Evolutionary conservation across 2,113 vertebrate genomes (phyloP), one percentile per base, ranked within the genome.

Genomic region (Hemichromis elongatus): DNA sequence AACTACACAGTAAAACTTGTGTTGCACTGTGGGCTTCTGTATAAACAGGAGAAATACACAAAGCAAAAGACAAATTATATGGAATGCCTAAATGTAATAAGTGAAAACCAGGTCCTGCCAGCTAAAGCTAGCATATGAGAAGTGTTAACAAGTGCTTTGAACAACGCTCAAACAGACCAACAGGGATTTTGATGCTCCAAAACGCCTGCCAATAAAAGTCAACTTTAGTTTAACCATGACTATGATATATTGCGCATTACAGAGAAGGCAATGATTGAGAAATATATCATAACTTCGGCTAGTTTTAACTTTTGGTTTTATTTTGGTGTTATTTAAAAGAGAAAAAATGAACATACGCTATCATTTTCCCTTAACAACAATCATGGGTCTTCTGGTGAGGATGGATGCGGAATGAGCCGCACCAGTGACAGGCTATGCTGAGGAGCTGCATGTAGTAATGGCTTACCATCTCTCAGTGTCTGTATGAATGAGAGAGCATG

Each of bases 401-500:
- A 94, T 84, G 63, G 87, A 93, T 94, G 88, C 47, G 1, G 57
- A 84, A 53, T 79, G 55, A 84, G 82, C 14, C 52, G 16, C 83
- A 42, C 30, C 82, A 61, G 75, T 80, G 88, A 87, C 86, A 84
- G 89, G 70, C 86, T 84, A 28, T 59, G 87, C 84, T 81, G 91
- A 57, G 77, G 86, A 92, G 87, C 88, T 80, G 86, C 80, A 81
- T 83, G 83, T 55, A 84, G 79, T 91, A 92, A 94, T 93, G 88
- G 82, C 82, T 84, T 59, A 83, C 83, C 82, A 91, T 91, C 87
- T 84, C 90, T 93, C 86, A 89, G 88, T 87, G 92, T 92, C 92
- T 37, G 85, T 19, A 59, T 91, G 84, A 87, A 92, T 84, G 90
- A 92, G 87, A 81, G 88, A 84, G 81, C 55, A 66, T 78, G 80